Conservation (phyloP, 2,888 invertebrate genomes). For the Synergus itoensis region DNA sequence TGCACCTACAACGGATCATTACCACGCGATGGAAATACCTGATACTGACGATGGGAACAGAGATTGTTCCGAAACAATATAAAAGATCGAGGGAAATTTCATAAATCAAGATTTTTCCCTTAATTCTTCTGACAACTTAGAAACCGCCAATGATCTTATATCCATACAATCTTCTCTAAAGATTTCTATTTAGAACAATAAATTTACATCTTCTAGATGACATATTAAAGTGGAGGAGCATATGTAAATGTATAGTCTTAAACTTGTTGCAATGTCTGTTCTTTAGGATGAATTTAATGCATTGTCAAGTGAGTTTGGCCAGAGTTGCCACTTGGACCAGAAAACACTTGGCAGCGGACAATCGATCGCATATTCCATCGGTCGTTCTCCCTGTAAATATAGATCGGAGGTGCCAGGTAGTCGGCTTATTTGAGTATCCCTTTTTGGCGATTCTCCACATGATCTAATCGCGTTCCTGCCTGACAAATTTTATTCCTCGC, state of each 20-base stretch:
- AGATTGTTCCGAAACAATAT: constrained; percentile 10
- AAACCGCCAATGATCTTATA: background rate
- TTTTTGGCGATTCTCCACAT: constrained; percentile 69
- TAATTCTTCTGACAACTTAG: constrained; percentile 14
- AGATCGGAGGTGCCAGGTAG: constrained; percentile 67
- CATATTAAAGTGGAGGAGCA: too few relatives aligned
- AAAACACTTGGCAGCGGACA: constrained; percentile 57
- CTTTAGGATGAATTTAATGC: background rate
- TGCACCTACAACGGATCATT: constrained; percentile 11
- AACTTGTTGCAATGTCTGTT: background rate
- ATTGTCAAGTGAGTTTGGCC: constrained; percentile 1
- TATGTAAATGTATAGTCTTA: background rate
- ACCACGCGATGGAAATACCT: constrained; percentile 17
- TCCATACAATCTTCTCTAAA: background rate
- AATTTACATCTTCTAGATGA: background rate
- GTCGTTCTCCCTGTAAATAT: constrained; percentile 75
- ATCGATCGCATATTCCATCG: constrained; percentile 74
- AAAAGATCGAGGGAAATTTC: constrained; percentile 37
- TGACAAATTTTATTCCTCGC: background rate
- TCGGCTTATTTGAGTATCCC: constrained; percentile 58
- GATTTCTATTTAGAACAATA: background rate
- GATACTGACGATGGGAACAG: constrained; percentile 26
- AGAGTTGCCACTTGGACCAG: constrained; percentile 28
- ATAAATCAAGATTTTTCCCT: constrained; percentile 7
- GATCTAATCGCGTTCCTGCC: constrained; percentile 49